Percentiles rank a stretch among this genome's conserved stretches.
Evolutionary conservation across 2,113 vertebrate genomes (phyloP).

Genomic region (Rallus limicola): DNA sequence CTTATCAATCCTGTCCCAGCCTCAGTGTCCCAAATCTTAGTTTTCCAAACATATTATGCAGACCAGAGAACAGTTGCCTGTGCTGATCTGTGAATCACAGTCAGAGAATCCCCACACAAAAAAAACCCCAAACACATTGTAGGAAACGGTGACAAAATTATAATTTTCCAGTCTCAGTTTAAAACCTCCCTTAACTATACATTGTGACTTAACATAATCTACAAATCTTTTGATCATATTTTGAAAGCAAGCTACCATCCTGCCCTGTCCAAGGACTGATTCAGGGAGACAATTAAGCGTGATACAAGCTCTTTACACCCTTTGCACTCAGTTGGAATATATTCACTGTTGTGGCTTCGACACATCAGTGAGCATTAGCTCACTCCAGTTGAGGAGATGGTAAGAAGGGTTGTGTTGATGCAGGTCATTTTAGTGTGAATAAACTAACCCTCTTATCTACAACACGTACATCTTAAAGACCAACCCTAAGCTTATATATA

Average conservation of each 20-base stretch:
- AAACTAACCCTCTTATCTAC: not conserved
- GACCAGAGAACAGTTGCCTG: not conserved
- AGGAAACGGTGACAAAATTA: not conserved
- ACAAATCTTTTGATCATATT: not conserved
- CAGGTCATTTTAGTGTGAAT: not conserved
- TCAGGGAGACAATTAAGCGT: not conserved
- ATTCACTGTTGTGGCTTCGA: not conserved
- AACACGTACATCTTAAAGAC: not conserved
- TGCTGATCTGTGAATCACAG: not conserved
- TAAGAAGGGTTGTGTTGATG: not conserved
- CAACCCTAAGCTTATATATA: not conserved
- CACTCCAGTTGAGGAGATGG: not conserved
- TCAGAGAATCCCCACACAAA: fast-evolving
- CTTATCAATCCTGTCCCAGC: not conserved
- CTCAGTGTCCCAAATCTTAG: not conserved
- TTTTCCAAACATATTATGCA: not conserved
- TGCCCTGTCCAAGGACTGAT: not conserved
- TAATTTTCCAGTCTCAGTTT: not conserved
- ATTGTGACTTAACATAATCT: not conserved
- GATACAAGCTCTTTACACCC: not conserved
- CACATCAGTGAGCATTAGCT: not conserved
- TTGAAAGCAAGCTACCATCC: not conserved
- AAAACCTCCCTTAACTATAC: not conserved
- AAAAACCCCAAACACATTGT: fast-evolving
- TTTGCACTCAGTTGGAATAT: not conserved